These are phyloP conservation scores for Cricetomys ansorgei DNA, from an alignment of 2,113 vertebrate genomes.

Conservation along the genomic window DNA sequence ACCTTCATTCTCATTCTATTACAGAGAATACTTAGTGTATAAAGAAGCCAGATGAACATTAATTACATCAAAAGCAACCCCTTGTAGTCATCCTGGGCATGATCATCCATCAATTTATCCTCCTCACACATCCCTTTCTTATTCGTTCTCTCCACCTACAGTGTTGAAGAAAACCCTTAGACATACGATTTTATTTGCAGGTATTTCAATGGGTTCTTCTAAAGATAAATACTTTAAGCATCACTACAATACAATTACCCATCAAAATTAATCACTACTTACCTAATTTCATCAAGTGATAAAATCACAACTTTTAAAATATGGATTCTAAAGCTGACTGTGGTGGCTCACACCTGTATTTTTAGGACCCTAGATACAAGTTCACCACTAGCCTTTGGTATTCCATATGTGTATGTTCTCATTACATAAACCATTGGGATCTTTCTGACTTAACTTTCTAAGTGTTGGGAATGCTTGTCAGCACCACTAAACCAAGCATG, in stretches of 20 bases:
- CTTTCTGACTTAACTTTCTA: not conserved
- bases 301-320: not conserved
- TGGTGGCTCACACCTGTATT: not conserved
- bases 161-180: not conserved
- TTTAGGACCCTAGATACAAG: not conserved
- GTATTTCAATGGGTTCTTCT: not conserved
- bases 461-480: not conserved
- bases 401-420: not conserved
- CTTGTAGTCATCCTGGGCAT: not conserved
- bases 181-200: not conserved
- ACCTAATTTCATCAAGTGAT: not conserved
- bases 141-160: not conserved
- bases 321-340: not conserved
- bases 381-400: not conserved
- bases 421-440: not conserved
- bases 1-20: not conserved
- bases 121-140: not conserved
- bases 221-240: not conserved
- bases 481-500: not conserved
- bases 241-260: not conserved
- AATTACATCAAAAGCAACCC: not conserved
- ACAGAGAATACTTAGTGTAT: not conserved
- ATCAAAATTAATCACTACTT: conserved; percentile 18
- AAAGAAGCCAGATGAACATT: not conserved
- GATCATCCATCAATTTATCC: not conserved